Conservation (phyloP, 92 coral and sea anemone species). For the Porites divaricata region DNA sequence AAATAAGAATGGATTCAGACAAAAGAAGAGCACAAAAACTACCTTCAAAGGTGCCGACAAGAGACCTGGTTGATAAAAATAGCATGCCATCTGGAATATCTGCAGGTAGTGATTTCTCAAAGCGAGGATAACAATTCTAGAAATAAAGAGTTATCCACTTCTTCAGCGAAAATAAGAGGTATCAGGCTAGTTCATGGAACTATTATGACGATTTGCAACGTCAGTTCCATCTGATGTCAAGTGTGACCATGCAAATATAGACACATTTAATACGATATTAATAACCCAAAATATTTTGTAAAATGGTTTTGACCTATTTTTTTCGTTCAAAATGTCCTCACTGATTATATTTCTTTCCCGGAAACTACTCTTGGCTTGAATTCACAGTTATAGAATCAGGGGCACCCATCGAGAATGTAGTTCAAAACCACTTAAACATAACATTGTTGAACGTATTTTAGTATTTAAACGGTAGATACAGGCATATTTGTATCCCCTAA, state of each 20-base stretch:
- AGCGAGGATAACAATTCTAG: background rate
- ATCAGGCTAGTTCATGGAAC: background rate
- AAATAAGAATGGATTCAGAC: conserved; percentile 14
- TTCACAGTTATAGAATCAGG: too few species aligned
- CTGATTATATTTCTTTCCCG: too few species aligned
- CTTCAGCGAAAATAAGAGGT: background rate
- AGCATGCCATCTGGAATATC: conserved; percentile 10
- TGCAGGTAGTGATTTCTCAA: background rate
- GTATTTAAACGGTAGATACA: too few species aligned
- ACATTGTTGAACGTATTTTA: too few species aligned
- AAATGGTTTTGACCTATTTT: too few species aligned
- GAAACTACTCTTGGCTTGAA: too few species aligned
- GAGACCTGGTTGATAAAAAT: background rate
- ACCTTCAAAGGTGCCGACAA: conserved; percentile 35
- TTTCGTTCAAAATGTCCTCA: too few species aligned
- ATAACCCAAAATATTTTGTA: too few species aligned
- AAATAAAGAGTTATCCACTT: background rate
- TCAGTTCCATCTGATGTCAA: background rate
- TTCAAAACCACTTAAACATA: too few species aligned
- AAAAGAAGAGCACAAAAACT: conserved; percentile 36
- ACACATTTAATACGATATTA: background rate
- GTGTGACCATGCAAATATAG: conserved; percentile 25
- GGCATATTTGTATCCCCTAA: too few species aligned
- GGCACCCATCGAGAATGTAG: too few species aligned
- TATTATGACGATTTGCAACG: background rate